These are phyloP conservation scores for Conus betulinus DNA, from an alignment of 1,140 invertebrate genomes.

Conservation along the genomic window DNA sequence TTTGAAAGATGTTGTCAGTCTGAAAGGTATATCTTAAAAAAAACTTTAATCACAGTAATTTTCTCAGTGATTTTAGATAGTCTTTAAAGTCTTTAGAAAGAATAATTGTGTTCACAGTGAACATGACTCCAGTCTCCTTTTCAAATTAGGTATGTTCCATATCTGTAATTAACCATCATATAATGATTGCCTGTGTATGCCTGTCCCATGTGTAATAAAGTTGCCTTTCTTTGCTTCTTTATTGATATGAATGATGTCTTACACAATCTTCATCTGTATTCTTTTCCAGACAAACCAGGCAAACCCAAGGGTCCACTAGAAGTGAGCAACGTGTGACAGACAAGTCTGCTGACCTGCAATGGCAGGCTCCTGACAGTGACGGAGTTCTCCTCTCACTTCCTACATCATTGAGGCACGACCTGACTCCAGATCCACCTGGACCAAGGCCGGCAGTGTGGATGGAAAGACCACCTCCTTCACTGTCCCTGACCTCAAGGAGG, in stretches of 20 bases:
- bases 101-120: no score
- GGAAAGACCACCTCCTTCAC: constrained; percentile 82
- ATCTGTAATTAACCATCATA: no score
- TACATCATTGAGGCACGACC: constrained; percentile 94
- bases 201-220: no score
- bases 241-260: no score
- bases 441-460: constrained; percentile 75
- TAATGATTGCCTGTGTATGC: no score
- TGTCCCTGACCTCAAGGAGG: constrained; percentile 90
- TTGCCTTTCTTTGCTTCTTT: no score
- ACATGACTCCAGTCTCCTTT: no score
- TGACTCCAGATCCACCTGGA: constrained; percentile 88
- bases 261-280: neutral
- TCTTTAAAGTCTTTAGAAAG: no score
- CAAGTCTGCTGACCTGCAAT: constrained; percentile 92
- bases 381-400: constrained; percentile 94
- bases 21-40: neutral
- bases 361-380: constrained; percentile 95
- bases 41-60: neutral
- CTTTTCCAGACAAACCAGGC: constrained; percentile 63
- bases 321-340: constrained; percentile 95
- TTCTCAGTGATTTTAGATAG: neutral
- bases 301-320: constrained; percentile 84
- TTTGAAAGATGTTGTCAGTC: no score
- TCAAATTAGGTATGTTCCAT: no score